phyloP scores from a whole-genome alignment of 2,113 vertebrate species.

The Malurus alboscapulatus region DNA sequence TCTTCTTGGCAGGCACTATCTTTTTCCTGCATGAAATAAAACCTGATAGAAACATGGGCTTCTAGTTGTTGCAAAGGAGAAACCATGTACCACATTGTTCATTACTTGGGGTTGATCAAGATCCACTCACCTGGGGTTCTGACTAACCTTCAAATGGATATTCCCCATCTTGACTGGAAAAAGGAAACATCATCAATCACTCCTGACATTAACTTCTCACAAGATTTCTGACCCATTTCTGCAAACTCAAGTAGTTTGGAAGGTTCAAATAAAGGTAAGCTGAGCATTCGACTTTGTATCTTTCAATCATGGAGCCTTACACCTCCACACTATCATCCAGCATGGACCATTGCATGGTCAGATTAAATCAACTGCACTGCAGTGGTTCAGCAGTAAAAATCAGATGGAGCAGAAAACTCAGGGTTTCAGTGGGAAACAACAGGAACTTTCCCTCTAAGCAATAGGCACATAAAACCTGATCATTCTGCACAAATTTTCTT shows the following conservation, averaged over 20 bases:
- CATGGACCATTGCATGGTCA: not conserved
- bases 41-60: not conserved
- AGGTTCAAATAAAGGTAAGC: not conserved
- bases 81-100: not conserved
- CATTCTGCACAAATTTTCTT: not conserved
- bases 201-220: not conserved
- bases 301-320: not conserved
- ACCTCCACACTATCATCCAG: not conserved
- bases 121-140: not conserved
- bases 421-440: not conserved
- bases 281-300: not conserved
- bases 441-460: not conserved
- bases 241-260: not conserved
- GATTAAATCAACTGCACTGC: not conserved
- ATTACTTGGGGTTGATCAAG: not conserved
- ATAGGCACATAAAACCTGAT: not conserved
- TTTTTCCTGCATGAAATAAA: slow-evolving; percentile 9
- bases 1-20: not conserved
- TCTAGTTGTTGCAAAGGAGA: not conserved
- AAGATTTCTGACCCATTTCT: not conserved
- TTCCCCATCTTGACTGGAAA: not conserved
- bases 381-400: not conserved
- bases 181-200: not conserved
- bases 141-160: not conserved
- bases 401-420: not conserved